These are phyloP conservation scores for Batillaria attramentaria DNA, from an alignment of 1,140 invertebrate genomes.

Conservation along the genomic window DNA sequence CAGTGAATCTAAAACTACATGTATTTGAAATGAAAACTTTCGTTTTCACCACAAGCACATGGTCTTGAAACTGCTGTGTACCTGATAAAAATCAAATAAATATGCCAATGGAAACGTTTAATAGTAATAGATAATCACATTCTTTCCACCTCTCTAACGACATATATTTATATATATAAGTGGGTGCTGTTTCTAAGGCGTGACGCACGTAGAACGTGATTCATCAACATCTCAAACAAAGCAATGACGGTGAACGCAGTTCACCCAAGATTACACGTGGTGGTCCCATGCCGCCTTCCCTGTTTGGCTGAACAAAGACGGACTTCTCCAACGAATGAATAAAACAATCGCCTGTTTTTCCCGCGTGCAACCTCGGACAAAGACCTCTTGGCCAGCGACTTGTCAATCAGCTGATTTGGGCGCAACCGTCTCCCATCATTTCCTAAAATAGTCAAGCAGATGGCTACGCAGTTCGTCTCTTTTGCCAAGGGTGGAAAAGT, in stretches of 20 bases:
- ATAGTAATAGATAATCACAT: not conserved
- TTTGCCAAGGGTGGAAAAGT: not conserved
- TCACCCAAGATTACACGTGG: too few species aligned
- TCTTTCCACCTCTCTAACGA: not conserved
- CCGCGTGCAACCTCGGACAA: not conserved
- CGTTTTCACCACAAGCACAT: not conserved
- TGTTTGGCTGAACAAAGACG: not conserved
- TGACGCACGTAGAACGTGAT: constrained; percentile 3
- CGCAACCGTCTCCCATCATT: not conserved
- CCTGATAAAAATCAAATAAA: not conserved
- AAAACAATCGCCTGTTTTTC: not conserved
- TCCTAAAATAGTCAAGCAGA: constrained; percentile 14
- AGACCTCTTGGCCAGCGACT: not conserved
- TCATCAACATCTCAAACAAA: not conserved
- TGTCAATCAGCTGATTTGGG: constrained; percentile 4
- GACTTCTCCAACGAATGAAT: not conserved
- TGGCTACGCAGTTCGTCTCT: too few species aligned
- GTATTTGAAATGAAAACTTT: not conserved
- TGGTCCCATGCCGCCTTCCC: not conserved
- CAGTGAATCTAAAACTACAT: not conserved
- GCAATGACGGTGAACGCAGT: too few species aligned
- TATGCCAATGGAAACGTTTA: not conserved
- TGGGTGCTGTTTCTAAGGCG: not conserved
- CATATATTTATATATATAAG: not conserved
- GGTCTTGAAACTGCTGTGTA: not conserved